These are phyloP conservation scores for Burhinus oedicnemus DNA, from an alignment of 2,113 vertebrate species.

Conservation along the genomic window DNA sequence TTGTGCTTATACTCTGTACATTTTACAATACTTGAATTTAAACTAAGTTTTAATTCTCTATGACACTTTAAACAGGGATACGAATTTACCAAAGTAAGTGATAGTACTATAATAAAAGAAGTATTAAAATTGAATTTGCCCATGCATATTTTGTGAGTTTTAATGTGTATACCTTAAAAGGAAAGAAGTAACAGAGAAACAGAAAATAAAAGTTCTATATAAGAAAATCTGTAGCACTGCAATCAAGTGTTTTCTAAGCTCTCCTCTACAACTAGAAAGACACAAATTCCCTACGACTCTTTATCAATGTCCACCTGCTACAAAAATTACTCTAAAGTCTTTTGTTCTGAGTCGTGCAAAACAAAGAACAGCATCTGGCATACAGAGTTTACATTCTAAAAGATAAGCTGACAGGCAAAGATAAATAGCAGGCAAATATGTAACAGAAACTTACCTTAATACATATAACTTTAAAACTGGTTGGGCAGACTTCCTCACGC, in stretches of 20 bases:
- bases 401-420: neutral
- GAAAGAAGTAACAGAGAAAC: neutral
- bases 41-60: slow-evolving; percentile 67
- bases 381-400: neutral
- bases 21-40: slow-evolving; percentile 75
- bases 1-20: slow-evolving; percentile 57
- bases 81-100: slow-evolving; percentile 75
- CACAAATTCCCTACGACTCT: neutral
- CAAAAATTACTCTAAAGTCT: neutral
- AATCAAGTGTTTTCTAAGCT: neutral
- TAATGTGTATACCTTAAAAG: neutral
- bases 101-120: slow-evolving; percentile 59
- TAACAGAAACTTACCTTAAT: neutral
- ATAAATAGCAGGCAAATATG: neutral
- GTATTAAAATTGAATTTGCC: slow-evolving; percentile 11
- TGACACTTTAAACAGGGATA: slow-evolving; percentile 70
- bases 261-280: neutral
- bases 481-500: neutral
- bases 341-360: neutral
- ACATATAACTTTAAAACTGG: neutral
- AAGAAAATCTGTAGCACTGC: neutral
- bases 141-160: slow-evolving; percentile 16
- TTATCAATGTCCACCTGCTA: neutral
- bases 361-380: neutral
- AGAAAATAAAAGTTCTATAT: neutral